phyloP scores from a whole-genome alignment of 2,797 vertebrate species.

The Aldrovandia affinis region DNA sequence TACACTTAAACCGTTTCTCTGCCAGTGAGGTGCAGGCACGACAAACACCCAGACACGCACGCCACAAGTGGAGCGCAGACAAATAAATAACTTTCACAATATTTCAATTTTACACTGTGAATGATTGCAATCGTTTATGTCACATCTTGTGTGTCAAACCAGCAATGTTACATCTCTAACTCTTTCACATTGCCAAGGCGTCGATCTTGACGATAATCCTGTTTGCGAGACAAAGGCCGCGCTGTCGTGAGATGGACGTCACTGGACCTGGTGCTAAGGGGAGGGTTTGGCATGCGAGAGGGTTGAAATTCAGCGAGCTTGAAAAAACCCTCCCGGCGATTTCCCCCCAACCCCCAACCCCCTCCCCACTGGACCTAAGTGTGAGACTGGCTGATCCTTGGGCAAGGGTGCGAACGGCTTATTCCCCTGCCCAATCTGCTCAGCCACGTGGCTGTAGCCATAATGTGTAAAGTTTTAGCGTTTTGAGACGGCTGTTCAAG shows the following conservation, averaged over 20 bases:
- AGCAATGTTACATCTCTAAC: neutral
- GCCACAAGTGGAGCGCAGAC: conserved; percentile 59
- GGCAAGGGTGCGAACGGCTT: neutral
- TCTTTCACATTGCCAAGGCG: neutral
- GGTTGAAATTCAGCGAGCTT: neutral
- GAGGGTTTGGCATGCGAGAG: neutral
- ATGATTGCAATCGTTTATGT: conserved; percentile 41
- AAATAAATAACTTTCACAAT: conserved; percentile 61
- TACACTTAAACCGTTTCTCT: too few relatives aligned
- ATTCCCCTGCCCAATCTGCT: neutral
- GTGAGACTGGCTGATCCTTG: neutral
- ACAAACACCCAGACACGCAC: too few relatives aligned
- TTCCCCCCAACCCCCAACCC: neutral
- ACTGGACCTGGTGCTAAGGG: neutral
- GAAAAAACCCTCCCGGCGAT: neutral
- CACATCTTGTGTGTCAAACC: neutral
- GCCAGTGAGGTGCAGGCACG: too few relatives aligned
- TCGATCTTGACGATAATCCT: neutral
- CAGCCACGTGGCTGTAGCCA: neutral
- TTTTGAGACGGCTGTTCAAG: neutral
- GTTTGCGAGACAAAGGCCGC: neutral
- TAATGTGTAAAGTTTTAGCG: neutral
- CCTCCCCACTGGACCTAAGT: neutral
- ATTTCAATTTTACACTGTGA: too few relatives aligned
- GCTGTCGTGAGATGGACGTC: neutral